phyloP scores from a whole-genome alignment of 2,888 invertebrate genomes.

The Stratiomys singularior region DNA sequence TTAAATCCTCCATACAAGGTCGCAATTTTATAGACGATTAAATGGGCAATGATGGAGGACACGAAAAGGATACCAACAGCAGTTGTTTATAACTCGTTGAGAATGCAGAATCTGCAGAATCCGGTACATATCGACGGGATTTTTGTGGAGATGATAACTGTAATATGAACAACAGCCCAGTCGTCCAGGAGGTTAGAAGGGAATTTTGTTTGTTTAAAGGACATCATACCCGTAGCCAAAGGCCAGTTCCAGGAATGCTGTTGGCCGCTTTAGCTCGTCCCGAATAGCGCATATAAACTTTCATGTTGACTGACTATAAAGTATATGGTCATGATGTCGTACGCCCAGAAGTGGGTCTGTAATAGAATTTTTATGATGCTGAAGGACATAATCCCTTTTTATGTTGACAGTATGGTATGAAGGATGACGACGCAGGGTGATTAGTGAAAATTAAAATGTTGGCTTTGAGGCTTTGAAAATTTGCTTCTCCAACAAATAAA shows the following conservation, averaged over 20 bases:
- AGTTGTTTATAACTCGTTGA: conserved; percentile 12
- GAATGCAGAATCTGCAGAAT: conserved; percentile 15
- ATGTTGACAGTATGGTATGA: not conserved
- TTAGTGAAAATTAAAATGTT: too few species aligned
- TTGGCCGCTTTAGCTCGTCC: not conserved
- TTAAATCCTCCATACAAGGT: conserved; percentile 18
- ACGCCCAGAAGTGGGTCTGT: conserved; percentile 22
- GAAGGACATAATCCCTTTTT: conserved; percentile 33
- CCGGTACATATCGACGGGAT: not conserved
- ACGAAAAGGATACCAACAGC: conserved; percentile 13
- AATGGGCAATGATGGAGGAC: conserved; percentile 21
- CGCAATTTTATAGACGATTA: conserved; percentile 45
- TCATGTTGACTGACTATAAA: not conserved
- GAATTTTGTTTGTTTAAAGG: conserved; percentile 7
- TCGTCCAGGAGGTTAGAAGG: not conserved
- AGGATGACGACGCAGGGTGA: conserved; percentile 1
- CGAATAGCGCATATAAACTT: not conserved
- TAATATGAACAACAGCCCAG: not conserved
- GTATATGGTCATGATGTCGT: conserved; percentile 4
- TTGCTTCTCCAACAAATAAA: too few species aligned
- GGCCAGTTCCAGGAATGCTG: conserved; percentile 1
- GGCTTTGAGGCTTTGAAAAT: too few species aligned
- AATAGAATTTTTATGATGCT: conserved; percentile 42
- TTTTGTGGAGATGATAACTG: conserved; percentile 21
- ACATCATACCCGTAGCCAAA: not conserved